Conservation (phyloP, 2,113 vertebrate genomes). For the Toxotes jaculatrix region DNA sequence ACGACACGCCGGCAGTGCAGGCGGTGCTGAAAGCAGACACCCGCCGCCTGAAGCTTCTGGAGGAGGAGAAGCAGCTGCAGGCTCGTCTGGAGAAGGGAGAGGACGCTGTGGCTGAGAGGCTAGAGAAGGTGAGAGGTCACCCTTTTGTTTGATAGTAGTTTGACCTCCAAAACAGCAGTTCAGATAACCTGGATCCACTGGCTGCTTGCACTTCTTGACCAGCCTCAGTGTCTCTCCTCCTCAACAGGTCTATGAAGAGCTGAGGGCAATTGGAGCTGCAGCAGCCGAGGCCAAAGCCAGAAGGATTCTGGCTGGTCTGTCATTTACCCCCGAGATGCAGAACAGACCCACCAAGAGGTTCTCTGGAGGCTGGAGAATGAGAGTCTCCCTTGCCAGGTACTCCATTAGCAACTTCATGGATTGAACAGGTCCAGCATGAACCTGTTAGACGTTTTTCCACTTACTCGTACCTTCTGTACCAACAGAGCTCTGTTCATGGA, state of each 20-base stretch:
- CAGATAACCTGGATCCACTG: neutral
- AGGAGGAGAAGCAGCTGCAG: slow-evolving; percentile 90
- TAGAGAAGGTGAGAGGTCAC: slow-evolving; percentile 87
- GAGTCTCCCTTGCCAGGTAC: slow-evolving; percentile 93
- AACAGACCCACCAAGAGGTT: slow-evolving; percentile 93
- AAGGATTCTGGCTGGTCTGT: slow-evolving; percentile 91
- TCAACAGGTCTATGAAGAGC: slow-evolving; percentile 91
- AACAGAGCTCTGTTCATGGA: slow-evolving; percentile 94
- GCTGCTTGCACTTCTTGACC: neutral
- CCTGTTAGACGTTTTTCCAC: neutral
- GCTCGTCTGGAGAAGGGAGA: slow-evolving; percentile 88
- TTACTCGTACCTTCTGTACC: neutral
- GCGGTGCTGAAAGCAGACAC: slow-evolving; percentile 93
- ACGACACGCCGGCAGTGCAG: slow-evolving; percentile 92
- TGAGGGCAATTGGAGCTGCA: slow-evolving; percentile 89
- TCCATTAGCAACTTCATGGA: neutral
- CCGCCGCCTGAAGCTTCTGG: slow-evolving; percentile 88
- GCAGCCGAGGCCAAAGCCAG: slow-evolving; percentile 93
- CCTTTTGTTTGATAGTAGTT: no score
- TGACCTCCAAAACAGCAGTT: neutral
- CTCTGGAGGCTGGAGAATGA: slow-evolving; percentile 96
- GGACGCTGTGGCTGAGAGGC: slow-evolving; percentile 85
- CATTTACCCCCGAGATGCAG: slow-evolving; percentile 95
- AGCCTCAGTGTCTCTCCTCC: neutral
- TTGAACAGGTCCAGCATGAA: no score